These are phyloP conservation scores for Rhadina sibilatrix DNA, from an alignment of 2,113 vertebrate genomes.

Conservation along the genomic window DNA sequence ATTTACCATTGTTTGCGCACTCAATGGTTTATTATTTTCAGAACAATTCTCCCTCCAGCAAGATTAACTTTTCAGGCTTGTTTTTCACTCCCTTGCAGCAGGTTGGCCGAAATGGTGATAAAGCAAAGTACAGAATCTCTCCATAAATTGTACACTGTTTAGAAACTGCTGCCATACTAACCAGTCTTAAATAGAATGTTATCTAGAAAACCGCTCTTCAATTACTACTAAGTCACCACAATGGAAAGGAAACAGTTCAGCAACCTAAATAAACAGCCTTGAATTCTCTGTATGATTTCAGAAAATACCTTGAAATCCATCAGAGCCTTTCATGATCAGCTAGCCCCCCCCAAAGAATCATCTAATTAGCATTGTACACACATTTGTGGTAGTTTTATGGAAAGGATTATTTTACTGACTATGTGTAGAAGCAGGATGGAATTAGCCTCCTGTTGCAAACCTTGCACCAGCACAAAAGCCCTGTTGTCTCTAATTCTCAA, in stretches of 20 bases:
- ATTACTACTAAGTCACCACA: background rate
- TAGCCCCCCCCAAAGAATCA: background rate
- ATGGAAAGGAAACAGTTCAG: background rate
- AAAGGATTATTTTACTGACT: background rate
- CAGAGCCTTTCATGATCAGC: background rate
- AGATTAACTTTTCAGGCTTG: constrained; percentile 28
- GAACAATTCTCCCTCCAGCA: background rate
- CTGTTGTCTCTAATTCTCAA: background rate
- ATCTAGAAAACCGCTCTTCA: background rate
- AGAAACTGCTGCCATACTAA: background rate
- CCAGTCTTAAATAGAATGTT: background rate
- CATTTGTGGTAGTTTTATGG: background rate
- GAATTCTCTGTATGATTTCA: background rate
- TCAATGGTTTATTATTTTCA: constrained; percentile 49
- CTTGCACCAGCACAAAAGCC: background rate
- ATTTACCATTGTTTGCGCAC: background rate
- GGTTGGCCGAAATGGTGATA: background rate
- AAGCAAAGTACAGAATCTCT: background rate
- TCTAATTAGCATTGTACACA: background rate
- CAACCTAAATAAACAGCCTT: background rate
- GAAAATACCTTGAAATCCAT: background rate
- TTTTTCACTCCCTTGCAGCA: background rate
- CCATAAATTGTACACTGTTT: background rate
- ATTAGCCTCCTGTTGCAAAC: background rate
- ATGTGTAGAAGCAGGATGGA: background rate